These are phyloP conservation scores for Habroteleia sp. DNA, from an alignment of 2,888 invertebrate genomes.

Conservation along the genomic window DNA sequence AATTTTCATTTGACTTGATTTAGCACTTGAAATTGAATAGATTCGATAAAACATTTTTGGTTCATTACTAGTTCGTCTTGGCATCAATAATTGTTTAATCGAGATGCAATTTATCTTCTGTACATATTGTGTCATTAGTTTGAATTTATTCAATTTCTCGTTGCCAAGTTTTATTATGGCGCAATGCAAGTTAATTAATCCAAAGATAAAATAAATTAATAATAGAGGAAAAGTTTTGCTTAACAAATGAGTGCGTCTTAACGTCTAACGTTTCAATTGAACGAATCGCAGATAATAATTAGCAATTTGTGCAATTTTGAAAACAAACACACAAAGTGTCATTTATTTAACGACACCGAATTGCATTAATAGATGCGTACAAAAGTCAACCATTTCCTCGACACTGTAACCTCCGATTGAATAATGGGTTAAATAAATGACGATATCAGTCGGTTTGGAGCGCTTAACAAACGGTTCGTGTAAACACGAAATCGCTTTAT, in stretches of 20 bases:
- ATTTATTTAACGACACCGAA: constrained; percentile 14
- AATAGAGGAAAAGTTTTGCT: not conserved
- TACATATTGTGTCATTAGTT: constrained; percentile 26
- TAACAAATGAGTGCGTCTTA: constrained; percentile 1
- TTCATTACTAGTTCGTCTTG: constrained; percentile 29
- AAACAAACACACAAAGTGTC: not conserved
- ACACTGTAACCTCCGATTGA: constrained; percentile 63
- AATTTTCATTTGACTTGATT: no score
- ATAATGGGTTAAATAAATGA: constrained; percentile 68
- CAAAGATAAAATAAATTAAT: constrained; percentile 14
- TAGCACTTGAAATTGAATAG: not conserved
- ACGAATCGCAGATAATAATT: constrained; percentile 7
- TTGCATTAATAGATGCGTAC: constrained; percentile 31
- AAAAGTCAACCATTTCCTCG: constrained; percentile 47
- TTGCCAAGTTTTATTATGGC: constrained; percentile 25
- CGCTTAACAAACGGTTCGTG: constrained; percentile 64
- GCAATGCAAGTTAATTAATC: constrained; percentile 2
- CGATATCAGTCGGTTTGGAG: constrained; percentile 65
- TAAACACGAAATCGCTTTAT: constrained; percentile 64
- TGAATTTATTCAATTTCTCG: constrained; percentile 33
- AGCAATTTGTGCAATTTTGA: constrained; percentile 30
- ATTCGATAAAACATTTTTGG: constrained; percentile 3
- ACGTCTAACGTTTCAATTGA: constrained; percentile 10
- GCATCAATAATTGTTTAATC: constrained; percentile 18
- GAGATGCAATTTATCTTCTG: constrained; percentile 28